Conservation (phyloP, 2,797 vertebrate species). For the Enteromius thamalakanensis region DNA sequence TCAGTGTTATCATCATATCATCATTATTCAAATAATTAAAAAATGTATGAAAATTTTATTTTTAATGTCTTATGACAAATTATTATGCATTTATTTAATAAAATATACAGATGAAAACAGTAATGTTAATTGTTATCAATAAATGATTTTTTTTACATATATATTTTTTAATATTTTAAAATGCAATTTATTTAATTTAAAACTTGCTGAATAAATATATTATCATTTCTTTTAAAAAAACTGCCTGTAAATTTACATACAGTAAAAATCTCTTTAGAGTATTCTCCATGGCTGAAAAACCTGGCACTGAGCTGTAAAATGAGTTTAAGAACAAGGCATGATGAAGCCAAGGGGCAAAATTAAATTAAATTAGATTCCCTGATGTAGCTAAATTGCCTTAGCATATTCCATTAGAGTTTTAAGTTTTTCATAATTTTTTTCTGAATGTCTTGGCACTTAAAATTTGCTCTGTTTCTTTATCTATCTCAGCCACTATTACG, state of each 20-base stretch:
- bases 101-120: not conserved
- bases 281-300: not conserved
- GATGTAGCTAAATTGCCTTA: conserved; percentile 5
- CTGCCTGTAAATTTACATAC: not conserved
- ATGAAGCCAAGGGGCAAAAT: conserved; percentile 13
- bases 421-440: not conserved
- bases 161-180: not conserved
- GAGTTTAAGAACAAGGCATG: not conserved
- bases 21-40: not conserved
- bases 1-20: too few relatives aligned
- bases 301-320: not conserved
- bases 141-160: not conserved
- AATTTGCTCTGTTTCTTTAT: conserved; percentile 1
- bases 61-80: not conserved
- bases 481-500: not conserved
- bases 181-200: not conserved
- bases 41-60: not conserved
- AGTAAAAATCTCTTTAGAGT: not conserved
- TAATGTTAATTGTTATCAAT: not conserved
- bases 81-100: not conserved
- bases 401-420: not conserved
- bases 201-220: not conserved
- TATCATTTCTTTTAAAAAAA: not conserved
- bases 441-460: not conserved
- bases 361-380: conserved; percentile 11